Base-by-base conservation (phyloP, 2,888 invertebrate species). In the Oxyteleia sp. region DNA sequence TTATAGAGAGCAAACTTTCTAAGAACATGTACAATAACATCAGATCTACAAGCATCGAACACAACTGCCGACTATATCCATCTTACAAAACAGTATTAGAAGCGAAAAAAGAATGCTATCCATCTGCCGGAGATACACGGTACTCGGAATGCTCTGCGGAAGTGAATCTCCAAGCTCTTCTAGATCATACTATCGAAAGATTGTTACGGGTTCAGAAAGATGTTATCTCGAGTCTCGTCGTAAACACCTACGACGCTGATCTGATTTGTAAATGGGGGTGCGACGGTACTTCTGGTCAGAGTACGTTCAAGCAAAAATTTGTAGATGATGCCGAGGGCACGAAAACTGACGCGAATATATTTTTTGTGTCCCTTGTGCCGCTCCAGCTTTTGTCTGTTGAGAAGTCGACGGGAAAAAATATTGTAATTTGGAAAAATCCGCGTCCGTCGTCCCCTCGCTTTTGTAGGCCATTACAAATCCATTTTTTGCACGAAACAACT, bases 351-450 rank as follows among this genome's bases (percentile, higher is more conserved):
- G 20, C 66, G 1, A 81, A 16, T 51, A 74, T 81, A 32, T 74
- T 59, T 51, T 72, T 80, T 79, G 55, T 64, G 61, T 84, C 84
- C 2, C 26, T 87, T 47, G 84, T 86, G 15, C 85, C 84, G 4
- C 61, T 87, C 47, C 84, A 84, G 49, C 2, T 84, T 18, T n/a
- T 81, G 35, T 74, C 10, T 79, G 35, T 64, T 13, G 41, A 78
- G 18, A 20, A 57, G 38, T 4, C 2, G 3, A 49, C 53, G 47
- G 49, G 26, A 3, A 13, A 68, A 29, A 18, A 63, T 15, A 43
- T 78, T 64, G 13, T 76, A n/a, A 3, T 59, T 59, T 84, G 82
- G 81, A 69, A 82, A 26, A 84, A 78, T 75, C 61, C 66, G 4
- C 51, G 76, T 16, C 71, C 66, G 55, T 84, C 84, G 20, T 76